These are phyloP conservation scores for Acrocephalus scirpaceus DNA, from an alignment of 2,797 vertebrate genomes.

Conservation along the genomic window DNA sequence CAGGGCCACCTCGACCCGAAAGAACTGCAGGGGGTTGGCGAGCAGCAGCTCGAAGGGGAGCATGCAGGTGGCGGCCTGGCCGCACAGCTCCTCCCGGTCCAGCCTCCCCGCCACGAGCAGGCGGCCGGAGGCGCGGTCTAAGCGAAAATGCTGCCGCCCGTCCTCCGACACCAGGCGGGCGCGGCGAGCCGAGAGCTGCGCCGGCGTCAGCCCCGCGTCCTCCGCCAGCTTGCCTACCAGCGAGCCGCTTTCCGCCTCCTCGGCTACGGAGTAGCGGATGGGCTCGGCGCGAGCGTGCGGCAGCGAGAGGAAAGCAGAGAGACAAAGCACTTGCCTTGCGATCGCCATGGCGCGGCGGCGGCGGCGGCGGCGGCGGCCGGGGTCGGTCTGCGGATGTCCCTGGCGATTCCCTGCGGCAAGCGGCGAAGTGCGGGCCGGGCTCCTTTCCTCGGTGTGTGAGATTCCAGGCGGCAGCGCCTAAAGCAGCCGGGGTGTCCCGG, in stretches of 20 bases:
- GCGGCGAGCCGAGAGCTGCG: background rate
- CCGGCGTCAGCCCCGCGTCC: background rate
- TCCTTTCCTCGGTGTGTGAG: too few relatives aligned
- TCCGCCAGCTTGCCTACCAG: constrained; percentile 43
- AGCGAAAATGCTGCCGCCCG: too few relatives aligned
- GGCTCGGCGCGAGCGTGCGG: background rate
- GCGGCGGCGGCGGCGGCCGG: too few relatives aligned
- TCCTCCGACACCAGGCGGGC: background rate
- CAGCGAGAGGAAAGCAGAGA: constrained; percentile 41
- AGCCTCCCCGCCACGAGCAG: too few relatives aligned
- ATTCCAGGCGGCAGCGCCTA: too few relatives aligned
- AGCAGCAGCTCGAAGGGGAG: too few relatives aligned
- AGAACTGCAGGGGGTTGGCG: too few relatives aligned
- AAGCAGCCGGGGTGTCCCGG: rapidly evolving
- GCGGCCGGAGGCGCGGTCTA: too few relatives aligned
- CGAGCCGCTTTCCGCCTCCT: constrained; percentile 59
- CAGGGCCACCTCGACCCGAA: too few relatives aligned
- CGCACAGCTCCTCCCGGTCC: too few relatives aligned
- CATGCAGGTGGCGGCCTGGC: too few relatives aligned
- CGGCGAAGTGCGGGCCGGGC: background rate
- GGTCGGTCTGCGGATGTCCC: background rate
- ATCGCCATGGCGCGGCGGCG: background rate
- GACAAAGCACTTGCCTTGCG: constrained; percentile 63
- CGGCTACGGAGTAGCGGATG: constrained; percentile 54
- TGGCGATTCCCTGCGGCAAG: background rate